Percentiles rank a stretch among this genome's conserved stretches.
Evolutionary conservation across 2,113 vertebrate species (phyloP).

Genomic region (Crypturellus undulatus): DNA sequence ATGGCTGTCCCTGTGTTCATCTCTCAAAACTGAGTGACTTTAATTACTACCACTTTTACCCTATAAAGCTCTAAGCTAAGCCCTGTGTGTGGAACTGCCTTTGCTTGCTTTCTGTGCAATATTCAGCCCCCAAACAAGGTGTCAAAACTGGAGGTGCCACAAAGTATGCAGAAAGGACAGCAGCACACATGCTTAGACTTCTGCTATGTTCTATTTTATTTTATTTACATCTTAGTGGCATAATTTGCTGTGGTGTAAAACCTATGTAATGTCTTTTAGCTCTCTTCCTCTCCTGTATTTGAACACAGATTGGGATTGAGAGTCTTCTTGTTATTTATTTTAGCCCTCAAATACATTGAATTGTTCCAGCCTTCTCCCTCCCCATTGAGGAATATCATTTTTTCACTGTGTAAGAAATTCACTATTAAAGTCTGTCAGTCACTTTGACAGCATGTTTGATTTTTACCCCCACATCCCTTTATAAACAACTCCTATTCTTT

Average conservation of each 20-base stretch:
- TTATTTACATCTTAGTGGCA: not conserved
- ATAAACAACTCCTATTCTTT: not conserved
- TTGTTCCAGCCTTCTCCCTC: not conserved
- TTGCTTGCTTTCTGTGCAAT: not conserved
- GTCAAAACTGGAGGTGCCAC: not conserved
- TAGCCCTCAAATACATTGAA: not conserved
- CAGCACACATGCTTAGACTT: not conserved
- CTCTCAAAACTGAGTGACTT: not conserved
- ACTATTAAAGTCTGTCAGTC: not conserved
- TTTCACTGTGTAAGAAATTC: not conserved
- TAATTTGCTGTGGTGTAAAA: not conserved
- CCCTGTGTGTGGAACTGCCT: not conserved
- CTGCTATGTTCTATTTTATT: not conserved
- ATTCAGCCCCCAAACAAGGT: not conserved
- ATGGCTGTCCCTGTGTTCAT: not conserved
- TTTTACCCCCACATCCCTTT: not conserved
- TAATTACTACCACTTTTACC: not conserved
- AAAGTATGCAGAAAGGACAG: fast-evolving
- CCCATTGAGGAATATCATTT: not conserved
- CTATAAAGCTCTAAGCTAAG: not conserved
- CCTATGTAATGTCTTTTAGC: not conserved
- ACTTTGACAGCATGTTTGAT: not conserved
- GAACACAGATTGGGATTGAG: not conserved
- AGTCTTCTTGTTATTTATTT: not conserved
- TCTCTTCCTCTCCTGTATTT: not conserved